Percentiles rank a stretch among this genome's conserved stretches.
These are phyloP conservation scores for Hirtodrosophila duncani DNA, from an alignment of 2,888 invertebrate genomes.

Conservation along the genomic window DNA sequence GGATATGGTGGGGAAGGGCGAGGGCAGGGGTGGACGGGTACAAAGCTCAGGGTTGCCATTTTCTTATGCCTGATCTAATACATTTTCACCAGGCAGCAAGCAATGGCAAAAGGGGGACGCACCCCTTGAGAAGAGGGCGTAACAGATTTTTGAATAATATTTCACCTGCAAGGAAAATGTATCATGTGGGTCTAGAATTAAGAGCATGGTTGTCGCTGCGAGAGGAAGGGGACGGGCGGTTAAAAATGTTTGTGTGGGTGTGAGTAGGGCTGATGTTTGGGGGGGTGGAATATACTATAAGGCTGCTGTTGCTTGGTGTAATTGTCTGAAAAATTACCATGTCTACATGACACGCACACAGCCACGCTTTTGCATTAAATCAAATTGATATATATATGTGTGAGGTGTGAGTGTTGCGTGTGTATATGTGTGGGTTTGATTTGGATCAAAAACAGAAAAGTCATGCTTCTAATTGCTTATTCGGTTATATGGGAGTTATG, in stretches of 20 bases:
- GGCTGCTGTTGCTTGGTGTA: conserved; percentile 36
- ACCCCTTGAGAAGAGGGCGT: conserved; percentile 28
- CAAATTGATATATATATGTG: no score
- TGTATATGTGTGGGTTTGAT: neutral
- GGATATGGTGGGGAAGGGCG: neutral
- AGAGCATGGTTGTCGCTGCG: no score
- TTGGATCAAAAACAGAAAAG: neutral
- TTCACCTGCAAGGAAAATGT: conserved; percentile 64
- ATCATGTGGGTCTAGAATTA: conserved; percentile 57
- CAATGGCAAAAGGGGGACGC: neutral
- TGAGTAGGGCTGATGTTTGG: conserved; percentile 1
- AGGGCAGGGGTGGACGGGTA: neutral
- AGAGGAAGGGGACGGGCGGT: no score
- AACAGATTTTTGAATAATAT: conserved; percentile 71
- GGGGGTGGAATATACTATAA: no score
- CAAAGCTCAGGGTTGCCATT: neutral
- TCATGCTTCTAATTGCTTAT: no score
- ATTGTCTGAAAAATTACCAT: conserved; percentile 69
- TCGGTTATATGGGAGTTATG: no score
- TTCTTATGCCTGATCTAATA: conserved; percentile 28
- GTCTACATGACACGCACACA: conserved; percentile 68
- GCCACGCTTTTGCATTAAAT: conserved; percentile 57
- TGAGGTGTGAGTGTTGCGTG: conserved; percentile 30
- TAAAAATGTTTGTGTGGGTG: conserved; percentile 9
- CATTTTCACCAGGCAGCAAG: conserved; percentile 34